These are phyloP conservation scores for Dendrophyllia cribrosa DNA, from an alignment of 64 coral and sea anemone species.

Conservation along the genomic window DNA sequence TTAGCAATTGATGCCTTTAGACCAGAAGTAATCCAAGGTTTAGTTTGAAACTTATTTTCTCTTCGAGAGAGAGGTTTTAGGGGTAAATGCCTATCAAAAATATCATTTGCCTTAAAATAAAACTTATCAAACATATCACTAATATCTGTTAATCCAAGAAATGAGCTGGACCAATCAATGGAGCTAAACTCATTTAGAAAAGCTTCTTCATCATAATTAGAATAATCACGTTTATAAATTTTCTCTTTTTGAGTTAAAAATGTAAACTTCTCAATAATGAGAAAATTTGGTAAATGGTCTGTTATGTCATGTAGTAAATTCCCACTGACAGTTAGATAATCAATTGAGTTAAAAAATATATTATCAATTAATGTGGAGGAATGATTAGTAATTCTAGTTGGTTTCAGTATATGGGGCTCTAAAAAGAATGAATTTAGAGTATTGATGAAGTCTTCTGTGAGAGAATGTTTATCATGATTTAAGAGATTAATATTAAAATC, in stretches of 20 bases:
- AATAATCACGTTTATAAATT: too few species aligned
- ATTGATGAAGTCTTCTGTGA: conserved; percentile 4
- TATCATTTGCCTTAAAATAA: conserved; percentile 14
- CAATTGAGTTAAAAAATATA: conserved; percentile 45
- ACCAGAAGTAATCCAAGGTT: conserved; percentile 62
- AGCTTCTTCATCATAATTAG: too few species aligned
- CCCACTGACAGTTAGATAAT: conserved; percentile 17
- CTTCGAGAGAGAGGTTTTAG: conserved; percentile 44
- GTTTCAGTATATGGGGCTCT: conserved; percentile 40
- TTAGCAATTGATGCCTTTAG: conserved; percentile 37
- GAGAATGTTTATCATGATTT: neutral
- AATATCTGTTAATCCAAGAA: neutral
- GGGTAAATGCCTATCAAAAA: conserved; percentile 32
- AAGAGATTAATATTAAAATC: conserved; percentile 32
- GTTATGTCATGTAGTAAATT: neutral
- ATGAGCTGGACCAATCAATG: neutral
- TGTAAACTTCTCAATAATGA: neutral
- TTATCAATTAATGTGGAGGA: conserved; percentile 28
- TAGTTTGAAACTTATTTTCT: conserved; percentile 52
- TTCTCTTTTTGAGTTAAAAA: neutral
- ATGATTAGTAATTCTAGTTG: conserved; percentile 41
- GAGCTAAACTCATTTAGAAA: neutral
- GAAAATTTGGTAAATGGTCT: neutral
- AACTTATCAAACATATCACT: conserved; percentile 26
- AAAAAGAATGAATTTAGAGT: conserved; percentile 33